Percentiles rank a stretch among this genome's conserved stretches.
Conservation (phyloP, 1,140 invertebrate species). For the Hypsibius dujardini region DNA sequence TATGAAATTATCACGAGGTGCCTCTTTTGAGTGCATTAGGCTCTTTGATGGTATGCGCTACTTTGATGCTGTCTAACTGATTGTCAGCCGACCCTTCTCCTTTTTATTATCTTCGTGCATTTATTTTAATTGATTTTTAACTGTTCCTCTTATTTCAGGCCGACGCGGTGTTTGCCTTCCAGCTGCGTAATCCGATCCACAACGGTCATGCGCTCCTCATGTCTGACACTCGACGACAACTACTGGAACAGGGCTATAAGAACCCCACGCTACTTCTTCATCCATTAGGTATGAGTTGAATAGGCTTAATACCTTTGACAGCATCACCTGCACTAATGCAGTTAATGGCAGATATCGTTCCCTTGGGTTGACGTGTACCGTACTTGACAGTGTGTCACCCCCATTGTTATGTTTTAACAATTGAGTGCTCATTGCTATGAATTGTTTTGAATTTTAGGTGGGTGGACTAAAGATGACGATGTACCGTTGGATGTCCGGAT, state of each 20-base stretch:
- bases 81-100: no score
- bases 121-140: constrained; percentile 22
- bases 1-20: no score
- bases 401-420: no score
- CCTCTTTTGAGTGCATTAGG: no score
- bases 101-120: constrained; percentile 15
- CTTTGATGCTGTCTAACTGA: no score
- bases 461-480: constrained; percentile 99
- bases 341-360: no score
- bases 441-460: constrained; percentile 40
- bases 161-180: constrained; percentile 95
- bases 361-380: no score
- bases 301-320: no score
- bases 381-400: no score
- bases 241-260: constrained; percentile 67
- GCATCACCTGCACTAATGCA: no score
- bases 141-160: constrained; percentile 44
- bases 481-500: constrained; percentile 65
- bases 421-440: no score
- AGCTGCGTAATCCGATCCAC: constrained; percentile 93
- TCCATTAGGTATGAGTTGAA: constrained; percentile 47
- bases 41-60: no score
- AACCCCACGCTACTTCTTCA: constrained; percentile 87
- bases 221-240: constrained; percentile 68
- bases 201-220: constrained; percentile 96